Percentiles rank a stretch among this genome's conserved stretches.
Evolutionary conservation across 2,797 vertebrate genomes (phyloP).

Genomic region (Hemitrygon akajei): DNA sequence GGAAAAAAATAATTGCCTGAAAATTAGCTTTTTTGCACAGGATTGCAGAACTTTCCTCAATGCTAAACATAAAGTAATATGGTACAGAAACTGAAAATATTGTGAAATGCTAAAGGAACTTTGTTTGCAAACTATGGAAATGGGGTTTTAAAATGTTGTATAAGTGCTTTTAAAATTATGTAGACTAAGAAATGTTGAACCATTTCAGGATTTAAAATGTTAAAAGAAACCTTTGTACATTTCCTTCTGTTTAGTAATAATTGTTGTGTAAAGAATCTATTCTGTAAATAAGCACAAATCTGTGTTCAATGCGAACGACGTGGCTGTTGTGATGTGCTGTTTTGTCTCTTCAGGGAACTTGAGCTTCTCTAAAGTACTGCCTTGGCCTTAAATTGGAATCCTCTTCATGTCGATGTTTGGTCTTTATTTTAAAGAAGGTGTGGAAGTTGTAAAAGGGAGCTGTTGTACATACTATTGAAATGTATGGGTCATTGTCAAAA

Average conservation of each 20-base stretch:
- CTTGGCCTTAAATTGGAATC: neutral
- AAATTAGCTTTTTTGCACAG: slow-evolving; percentile 33
- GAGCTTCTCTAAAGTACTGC: slow-evolving; percentile 13
- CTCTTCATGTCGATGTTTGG: neutral
- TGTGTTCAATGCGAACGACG: neutral
- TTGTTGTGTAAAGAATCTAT: slow-evolving; percentile 22
- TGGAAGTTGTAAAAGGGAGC: slow-evolving; percentile 7
- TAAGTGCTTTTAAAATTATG: slow-evolving; percentile 6
- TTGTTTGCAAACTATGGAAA: slow-evolving; percentile 2
- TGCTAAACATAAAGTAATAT: neutral
- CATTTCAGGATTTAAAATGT: neutral
- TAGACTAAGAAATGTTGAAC: slow-evolving; percentile 7
- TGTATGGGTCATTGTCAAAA: slow-evolving; percentile 35
- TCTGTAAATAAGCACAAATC: slow-evolving; percentile 23
- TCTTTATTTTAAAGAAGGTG: slow-evolving; percentile 25
- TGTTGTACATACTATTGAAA: slow-evolving; percentile 20
- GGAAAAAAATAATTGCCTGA: neutral
- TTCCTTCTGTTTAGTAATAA: slow-evolving; percentile 16
- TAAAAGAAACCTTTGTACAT: slow-evolving; percentile 15
- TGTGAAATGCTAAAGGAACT: neutral
- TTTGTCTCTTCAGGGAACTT: neutral
- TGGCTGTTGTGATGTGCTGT: slow-evolving; percentile 11
- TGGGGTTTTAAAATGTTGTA: neutral
- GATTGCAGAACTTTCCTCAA: neutral
- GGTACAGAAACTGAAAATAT: neutral